Evolutionary conservation across 1,140 invertebrate species (phyloP), one percentile per base, ranked within the genome.

Genomic region (Choristoneura fumiferana): DNA sequence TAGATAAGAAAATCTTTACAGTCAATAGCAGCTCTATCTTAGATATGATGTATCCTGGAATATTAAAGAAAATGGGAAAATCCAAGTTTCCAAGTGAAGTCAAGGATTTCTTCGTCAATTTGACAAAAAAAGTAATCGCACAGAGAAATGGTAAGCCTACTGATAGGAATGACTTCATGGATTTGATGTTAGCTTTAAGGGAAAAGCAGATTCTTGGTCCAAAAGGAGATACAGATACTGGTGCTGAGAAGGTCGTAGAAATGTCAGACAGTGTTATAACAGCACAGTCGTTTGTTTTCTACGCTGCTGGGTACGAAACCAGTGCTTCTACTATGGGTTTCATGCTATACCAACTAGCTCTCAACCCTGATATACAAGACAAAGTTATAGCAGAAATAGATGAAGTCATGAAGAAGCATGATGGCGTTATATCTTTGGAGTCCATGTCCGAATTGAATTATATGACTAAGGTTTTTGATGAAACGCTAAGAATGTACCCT

Each of bases 401-500:
- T 13, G 59, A 65, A 55, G 75, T 73, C 8, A 79, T 94, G 6
- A 58, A 69, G 34, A 66, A 65, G 22, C 57, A 81, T 37, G 65
- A 78, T n/a, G 89, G 85, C 1, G 54, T 87, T 43, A 12, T 90
- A 29, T 82, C 77, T 0, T 75, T 67, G 8, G 89, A 91, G 9
- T 40, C 62, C 4, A 40, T 92, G 0, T 78, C 68, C 10, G 81
- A 90, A 14, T 72, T 92, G 60, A 76, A 59, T 6, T 92, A 91
- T 58, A 65, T 91, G 22, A 56, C 61, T 1, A 64, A 65, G 66
- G 66, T 65, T 2, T 75, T 79, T 43, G 61, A 67, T 38, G 76
- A 93, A 83, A 93, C 93, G 1, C 75, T 94, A 17, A 81, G 93
- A 1, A 87, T 91, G 65, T 92, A 93, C 68, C 90, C 93, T 0